Evolutionary conservation across 2,113 vertebrate species (phyloP), one percentile per base, ranked within the genome.

Genomic region (Mastomys natalensis): DNA sequence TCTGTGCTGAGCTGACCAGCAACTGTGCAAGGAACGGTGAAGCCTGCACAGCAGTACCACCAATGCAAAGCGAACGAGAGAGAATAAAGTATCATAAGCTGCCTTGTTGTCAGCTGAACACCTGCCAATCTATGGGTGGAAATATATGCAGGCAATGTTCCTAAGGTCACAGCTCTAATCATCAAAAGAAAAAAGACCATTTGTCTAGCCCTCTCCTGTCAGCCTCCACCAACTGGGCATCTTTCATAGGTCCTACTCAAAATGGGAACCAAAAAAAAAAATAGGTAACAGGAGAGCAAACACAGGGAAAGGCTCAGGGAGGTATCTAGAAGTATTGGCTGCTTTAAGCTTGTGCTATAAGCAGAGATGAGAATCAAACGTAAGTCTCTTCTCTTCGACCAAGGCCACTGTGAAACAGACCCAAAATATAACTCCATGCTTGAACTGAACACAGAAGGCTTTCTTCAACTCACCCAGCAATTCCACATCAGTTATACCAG

Each of bases 181-280:
- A 5, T 73, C 13, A 85, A 26, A 64, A 91, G 81, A 81, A 73
- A 95, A 89, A n/a, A 86, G n/a, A 92, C 70, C 37, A 60, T 90
- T 91, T 40, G 73, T 29, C 62, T 34, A 45, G 81, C 31, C 5
- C 64, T 66, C 53, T 76, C 22, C 16, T 22, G 58, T 37, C 58
- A 91, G n/a, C 12, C 31, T 45, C 78, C 80, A 66, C 62, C 0
- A 5, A 72, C 58, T 66, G 58, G 0, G 6, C 17, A 10, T 85
- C 81, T 73, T 68, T 37, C 84, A 48, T 13, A 72, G 26, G 5
- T 89, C 17, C 90, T 84, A 87, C 24, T 82, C 64, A 89, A 95
- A 97, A 68, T n/a, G 31, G 22, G 34, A 96, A 74, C 29, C 26
- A 82, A 37, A 58, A 78, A 17, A 93, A 94, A 92, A 95, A 15